Conservation (phyloP, 2,797 vertebrate species). For the Microctenopoma lineatum region DNA sequence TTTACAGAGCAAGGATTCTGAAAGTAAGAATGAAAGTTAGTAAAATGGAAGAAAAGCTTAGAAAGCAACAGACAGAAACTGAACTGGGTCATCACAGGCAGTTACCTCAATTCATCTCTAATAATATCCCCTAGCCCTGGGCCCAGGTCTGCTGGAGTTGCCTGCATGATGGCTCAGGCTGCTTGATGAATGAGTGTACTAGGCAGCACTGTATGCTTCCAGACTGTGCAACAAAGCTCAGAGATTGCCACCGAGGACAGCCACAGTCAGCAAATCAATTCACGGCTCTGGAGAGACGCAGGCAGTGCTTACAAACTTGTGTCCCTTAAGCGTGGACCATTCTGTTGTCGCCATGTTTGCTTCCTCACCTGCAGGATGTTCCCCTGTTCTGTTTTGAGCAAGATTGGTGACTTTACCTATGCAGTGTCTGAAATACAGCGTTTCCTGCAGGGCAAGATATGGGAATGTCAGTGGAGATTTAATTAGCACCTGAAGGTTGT, state of each 20-base stretch:
- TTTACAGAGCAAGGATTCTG: constrained; percentile 52
- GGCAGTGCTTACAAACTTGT: constrained; percentile 66
- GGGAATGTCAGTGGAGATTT: constrained; percentile 75
- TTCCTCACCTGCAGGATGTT: constrained; percentile 38
- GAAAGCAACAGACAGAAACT: constrained; percentile 58
- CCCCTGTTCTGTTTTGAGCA: constrained; percentile 53
- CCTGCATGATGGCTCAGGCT: constrained; percentile 65
- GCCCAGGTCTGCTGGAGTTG: constrained; percentile 70
- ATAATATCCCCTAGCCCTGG: constrained; percentile 73
- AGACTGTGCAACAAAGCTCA: constrained; percentile 53
- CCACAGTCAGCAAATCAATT: constrained; percentile 79
- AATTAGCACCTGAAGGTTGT: constrained; percentile 77
- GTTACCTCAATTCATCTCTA: constrained; percentile 78
- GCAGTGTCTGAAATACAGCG: constrained; percentile 57
- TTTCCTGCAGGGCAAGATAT: constrained; percentile 66
- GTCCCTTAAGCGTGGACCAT: constrained; percentile 58
- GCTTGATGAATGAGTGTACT: constrained; percentile 79
- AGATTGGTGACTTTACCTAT: constrained; percentile 69
- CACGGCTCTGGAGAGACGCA: constrained; percentile 63
- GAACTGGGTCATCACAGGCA: constrained; percentile 80
- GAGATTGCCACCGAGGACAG: constrained; percentile 70
- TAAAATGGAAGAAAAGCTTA: constrained; percentile 58
- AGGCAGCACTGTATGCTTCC: constrained; percentile 54
- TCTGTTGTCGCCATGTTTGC: constrained; percentile 60
- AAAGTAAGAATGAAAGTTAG: constrained; percentile 60